Base-by-base conservation (phyloP, 2,888 invertebrate species). In the Ceratothoa steindachneri region DNA sequence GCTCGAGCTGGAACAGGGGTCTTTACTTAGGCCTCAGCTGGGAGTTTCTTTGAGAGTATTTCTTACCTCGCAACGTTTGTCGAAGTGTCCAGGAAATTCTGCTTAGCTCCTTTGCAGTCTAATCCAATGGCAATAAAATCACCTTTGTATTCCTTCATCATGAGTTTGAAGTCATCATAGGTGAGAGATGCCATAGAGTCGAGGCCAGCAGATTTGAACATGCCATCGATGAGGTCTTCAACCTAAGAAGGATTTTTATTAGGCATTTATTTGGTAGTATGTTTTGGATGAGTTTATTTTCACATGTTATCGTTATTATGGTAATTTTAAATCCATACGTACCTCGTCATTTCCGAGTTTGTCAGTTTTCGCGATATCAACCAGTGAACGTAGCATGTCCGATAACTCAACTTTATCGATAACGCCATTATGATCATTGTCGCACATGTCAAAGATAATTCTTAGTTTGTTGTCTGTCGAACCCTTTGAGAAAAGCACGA, bases 391-490 rank as follows among this genome's bases (percentile, higher is more conserved):
- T 82, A 97, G 86, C 93, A 97, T 95, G 84, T 95, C 95, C 27
- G 93, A 94, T 24, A 97, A 87, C 83, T 97, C 96, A 0, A 90
- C 91, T 82, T 96, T 95, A 83, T 96, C 95, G 74, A 97, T 97
- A 0, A 94, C 93, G 0, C 96, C 95, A 82, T 95, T 95, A 19
- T 93, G 89, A 83, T 97, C 94, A 81, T 95, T 93, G 83, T 97
- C 97, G 82, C 97, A 97, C 97, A 97, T 97, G 84, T 97, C 95
- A 83, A 97, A 97, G 80, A 97, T 94, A 31, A 97, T 95, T 3
- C 95, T 88, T 41, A 97, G 86, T 82, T 96, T 96, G 83, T 95
- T 95, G 82, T 95, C 95, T 0, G 95, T 95, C 81, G 93, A 93
- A 4, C 95, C 96, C 0, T 93, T 89, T 0, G 95, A 94, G 83